Evolutionary conservation across 2,888 invertebrate species (phyloP), one percentile per base, ranked within the genome.

Genomic region (Proisotoma minuta): DNA sequence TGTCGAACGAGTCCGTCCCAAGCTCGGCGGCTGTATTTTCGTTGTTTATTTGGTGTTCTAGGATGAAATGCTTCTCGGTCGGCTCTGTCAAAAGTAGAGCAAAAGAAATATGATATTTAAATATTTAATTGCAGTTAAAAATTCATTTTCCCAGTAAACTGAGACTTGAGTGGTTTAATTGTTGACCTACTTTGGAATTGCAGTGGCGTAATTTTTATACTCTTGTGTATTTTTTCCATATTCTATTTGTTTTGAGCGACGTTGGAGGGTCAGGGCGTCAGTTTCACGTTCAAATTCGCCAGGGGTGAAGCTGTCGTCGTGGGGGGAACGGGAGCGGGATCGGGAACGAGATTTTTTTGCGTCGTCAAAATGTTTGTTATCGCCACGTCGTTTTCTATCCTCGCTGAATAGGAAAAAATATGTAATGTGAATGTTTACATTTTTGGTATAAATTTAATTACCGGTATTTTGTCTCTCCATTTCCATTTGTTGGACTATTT

Each of bases 1-100:
- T 89, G 83, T 77, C 85, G 87, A 1, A 96, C 85, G 70, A 94
- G 83, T 27, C 87, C 87, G 77, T 98, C 97, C 88, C 94, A 98
- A 12, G 90, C 93, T 70, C 97, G 83, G 47, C 97, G 84, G 73
- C 94, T 94, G 78, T 90, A 93, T 78, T 93, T 92, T 26, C 84
- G 77, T 75, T 84, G 83, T 78, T 93, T 95, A 74, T 92, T 89
- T 2, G 97, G 97, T 1, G 97, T 97, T 75, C 83, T 84, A 1
- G 96, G 97, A 78, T 96, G 89, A 3, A 85, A 85, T 60, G 81
- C 82, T 34, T 81, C 80, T 27, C 93, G 82, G 70, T 84, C 76
- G 0, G 81, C 68, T 60, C 79, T 78, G 59, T 10, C 59, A 59
- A 10, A 49, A 59, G 49, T 34, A 29, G 27, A 39, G 15, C 23